Base-by-base conservation (phyloP, 2,888 invertebrate species). In the Drosophila ezoana region DNA sequence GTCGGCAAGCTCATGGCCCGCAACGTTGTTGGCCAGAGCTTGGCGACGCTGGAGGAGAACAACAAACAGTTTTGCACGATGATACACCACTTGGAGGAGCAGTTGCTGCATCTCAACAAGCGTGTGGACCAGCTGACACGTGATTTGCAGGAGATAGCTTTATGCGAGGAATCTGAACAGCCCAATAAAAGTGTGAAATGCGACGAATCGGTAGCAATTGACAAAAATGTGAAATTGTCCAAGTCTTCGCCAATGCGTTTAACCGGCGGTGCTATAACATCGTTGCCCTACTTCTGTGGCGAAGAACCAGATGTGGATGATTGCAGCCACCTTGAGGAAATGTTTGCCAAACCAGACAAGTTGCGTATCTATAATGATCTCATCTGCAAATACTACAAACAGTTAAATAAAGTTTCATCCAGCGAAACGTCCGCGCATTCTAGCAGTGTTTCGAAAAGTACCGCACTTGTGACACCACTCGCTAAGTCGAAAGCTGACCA, bases 301-400 rank as follows among this genome's bases (percentile, higher is more conserved):
- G 16, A 40, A 10, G 40, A 40, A 40, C 4, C 40, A 28, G 8
- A 28, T 8, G 8, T 8, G 28, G 28, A 6, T 28, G 8, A 28
- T 13, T 13, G 3, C 35, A 35, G 13, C 35, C 13, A 11, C 35
- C 5, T 14, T 1, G n/a, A 10, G 6, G 1, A 11, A 1, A 8
- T 8, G 28, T 2, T 23, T 1, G 1, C 11, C 20, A 4, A 20
- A 0, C 14, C 41, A 4, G 33, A 53, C 0, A 53, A 43, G 14
- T 20, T 53, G n/a, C 41, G 53, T 10, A 53, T 11, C 20, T 53
- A 53, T 11, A 53, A 53, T 20, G 53, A 43, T 1, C 20, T 53
- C 11, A 33, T 53, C 14, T n/a, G 4, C n/a, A 53, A 43, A 18
- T 53, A 43, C 43, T 2, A 53, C 28, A n/a, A 32, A 10, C 52